These are phyloP conservation scores for Empidonax alnorum DNA, from an alignment of 2,113 vertebrate species.

Conservation along the genomic window DNA sequence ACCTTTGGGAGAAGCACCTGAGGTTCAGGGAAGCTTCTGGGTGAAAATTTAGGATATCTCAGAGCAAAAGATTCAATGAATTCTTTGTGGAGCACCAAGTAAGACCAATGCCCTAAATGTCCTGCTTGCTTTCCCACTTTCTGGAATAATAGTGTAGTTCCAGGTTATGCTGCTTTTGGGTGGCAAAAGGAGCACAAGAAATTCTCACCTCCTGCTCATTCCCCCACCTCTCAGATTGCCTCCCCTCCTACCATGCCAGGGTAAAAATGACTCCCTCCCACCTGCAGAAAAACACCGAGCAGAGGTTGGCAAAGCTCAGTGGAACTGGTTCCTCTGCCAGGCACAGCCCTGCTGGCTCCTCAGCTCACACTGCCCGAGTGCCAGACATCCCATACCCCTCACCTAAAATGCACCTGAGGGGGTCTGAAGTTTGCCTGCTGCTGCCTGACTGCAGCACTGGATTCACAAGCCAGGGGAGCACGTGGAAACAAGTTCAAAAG, in stretches of 20 bases:
- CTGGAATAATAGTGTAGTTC: not conserved
- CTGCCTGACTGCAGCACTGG: not conserved
- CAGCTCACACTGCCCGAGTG: not conserved
- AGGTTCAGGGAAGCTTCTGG: not conserved
- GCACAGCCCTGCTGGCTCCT: not conserved
- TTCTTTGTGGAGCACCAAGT: not conserved
- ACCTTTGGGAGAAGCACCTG: not conserved
- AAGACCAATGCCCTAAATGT: not conserved
- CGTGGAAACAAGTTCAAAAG: not conserved
- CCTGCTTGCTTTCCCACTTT: not conserved
- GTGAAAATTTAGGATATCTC: not conserved
- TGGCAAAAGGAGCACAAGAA: not conserved
- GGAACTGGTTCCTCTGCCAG: not conserved
- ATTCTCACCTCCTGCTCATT: not conserved
- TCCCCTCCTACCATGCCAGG: not conserved
- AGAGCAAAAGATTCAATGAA: rapidly evolving
- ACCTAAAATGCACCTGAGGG: not conserved
- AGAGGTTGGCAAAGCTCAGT: not conserved
- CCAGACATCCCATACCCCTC: not conserved
- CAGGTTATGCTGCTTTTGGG: not conserved
- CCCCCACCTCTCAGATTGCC: rapidly evolving
- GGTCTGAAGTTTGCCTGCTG: not conserved
- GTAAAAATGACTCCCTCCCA: not conserved
- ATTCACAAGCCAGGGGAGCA: not conserved
- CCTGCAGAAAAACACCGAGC: not conserved